Evolutionary conservation across 2,113 vertebrate genomes (phyloP).

Genomic region (Apteryx owenii): DNA sequence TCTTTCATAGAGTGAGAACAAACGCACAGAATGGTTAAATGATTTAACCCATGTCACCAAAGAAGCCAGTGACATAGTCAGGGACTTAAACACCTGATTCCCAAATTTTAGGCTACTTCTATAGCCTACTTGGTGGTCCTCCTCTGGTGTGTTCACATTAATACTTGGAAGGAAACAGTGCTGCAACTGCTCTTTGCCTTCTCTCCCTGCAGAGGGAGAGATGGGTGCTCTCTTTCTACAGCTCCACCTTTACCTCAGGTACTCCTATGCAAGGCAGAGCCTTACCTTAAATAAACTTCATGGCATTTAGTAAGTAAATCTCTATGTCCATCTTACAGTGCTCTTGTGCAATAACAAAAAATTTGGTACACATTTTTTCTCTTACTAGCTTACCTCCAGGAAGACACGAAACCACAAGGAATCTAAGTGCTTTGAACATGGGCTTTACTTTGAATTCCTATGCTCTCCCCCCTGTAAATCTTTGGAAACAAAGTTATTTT

Average conservation of each 20-base stretch:
- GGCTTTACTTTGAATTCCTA: conserved; percentile 23
- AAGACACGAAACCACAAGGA: conserved; percentile 54
- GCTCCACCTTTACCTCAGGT: background rate
- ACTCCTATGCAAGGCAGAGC: background rate
- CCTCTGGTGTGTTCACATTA: background rate
- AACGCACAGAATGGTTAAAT: background rate
- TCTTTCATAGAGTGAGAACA: background rate
- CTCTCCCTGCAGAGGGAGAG: background rate
- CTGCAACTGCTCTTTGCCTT: background rate
- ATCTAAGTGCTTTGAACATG: background rate
- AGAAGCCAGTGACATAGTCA: background rate
- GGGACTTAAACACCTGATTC: background rate
- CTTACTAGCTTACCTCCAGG: conserved; percentile 30
- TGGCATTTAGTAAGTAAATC: background rate
- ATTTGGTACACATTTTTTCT: background rate
- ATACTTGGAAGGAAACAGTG: rapidly evolving
- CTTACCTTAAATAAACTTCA: conserved; percentile 42
- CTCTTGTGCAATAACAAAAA: background rate
- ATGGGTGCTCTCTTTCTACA: background rate
- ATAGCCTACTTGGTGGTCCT: background rate
- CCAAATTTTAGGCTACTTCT: background rate
- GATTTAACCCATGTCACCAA: background rate
- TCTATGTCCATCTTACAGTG: background rate
- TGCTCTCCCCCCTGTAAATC: background rate
- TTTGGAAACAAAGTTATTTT: conserved; percentile 47